Evolutionary conservation across 2,888 invertebrate genomes (phyloP).

Genomic region (Latheticus oryzae): DNA sequence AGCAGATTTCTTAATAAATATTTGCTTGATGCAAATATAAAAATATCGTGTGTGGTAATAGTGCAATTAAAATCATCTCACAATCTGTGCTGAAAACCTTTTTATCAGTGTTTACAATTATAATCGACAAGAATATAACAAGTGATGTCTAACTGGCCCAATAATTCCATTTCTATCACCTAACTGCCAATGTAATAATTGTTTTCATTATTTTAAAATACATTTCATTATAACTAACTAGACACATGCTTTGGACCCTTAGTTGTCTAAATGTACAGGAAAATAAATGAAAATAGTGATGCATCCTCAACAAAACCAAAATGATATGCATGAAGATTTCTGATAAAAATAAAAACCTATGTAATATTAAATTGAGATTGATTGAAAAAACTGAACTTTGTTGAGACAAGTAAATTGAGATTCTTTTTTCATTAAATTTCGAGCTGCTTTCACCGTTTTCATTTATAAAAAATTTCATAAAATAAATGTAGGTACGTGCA

Average conservation of each 20-base stretch:
- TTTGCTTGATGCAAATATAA: slow-evolving; percentile 21
- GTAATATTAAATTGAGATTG: too few species aligned
- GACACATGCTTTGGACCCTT: slow-evolving; percentile 52
- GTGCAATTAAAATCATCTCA: slow-evolving; percentile 24
- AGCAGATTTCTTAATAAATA: slow-evolving; percentile 9
- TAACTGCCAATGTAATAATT: too few species aligned
- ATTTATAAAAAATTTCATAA: background rate
- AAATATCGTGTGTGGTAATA: slow-evolving; percentile 21
- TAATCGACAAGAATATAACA: too few species aligned
- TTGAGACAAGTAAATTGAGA: background rate
- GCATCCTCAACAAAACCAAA: too few species aligned
- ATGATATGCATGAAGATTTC: too few species aligned
- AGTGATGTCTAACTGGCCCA: slow-evolving; percentile 5
- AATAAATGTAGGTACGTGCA: slow-evolving; percentile 15
- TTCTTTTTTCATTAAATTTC: background rate
- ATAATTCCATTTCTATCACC: too few species aligned
- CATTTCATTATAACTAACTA: slow-evolving; percentile 24
- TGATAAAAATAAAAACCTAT: too few species aligned
- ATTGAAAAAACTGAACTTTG: background rate
- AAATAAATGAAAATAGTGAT: too few species aligned
- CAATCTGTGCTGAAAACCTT: slow-evolving; percentile 27
- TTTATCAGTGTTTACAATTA: slow-evolving; percentile 13
- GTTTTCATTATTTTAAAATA: background rate
- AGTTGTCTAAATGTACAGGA: slow-evolving; percentile 47
- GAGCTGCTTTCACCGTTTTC: background rate